Evolutionary conservation across 2,888 invertebrate genomes (phyloP).

Genomic region (Galeopsomyia nigrocyanea): DNA sequence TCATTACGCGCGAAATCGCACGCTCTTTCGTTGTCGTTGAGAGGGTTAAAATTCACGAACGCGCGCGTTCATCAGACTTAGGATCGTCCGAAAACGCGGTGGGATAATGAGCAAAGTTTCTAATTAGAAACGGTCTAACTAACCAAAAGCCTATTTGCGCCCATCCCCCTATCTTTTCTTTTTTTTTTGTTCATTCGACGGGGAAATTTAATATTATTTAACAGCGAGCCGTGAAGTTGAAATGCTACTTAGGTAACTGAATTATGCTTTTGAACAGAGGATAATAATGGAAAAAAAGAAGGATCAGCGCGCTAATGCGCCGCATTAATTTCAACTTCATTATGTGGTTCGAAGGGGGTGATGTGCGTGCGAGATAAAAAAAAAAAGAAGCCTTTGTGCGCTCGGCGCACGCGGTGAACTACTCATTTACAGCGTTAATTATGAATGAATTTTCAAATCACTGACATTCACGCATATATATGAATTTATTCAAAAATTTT

Average conservation of each 20-base stretch:
- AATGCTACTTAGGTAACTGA: constrained; percentile 11
- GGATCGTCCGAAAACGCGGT: not conserved
- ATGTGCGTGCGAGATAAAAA: not conserved
- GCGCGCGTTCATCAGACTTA: constrained; percentile 14
- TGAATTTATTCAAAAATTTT: too few species aligned
- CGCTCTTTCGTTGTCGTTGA: not conserved
- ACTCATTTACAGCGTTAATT: too few species aligned
- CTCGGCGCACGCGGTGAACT: too few species aligned
- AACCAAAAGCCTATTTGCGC: constrained; percentile 24
- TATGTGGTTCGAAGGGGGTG: constrained; percentile 2
- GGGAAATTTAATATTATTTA: too few species aligned
- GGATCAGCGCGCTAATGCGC: not conserved
- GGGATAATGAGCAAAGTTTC: constrained; percentile 48
- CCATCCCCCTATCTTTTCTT: not conserved
- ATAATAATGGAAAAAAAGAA: constrained; percentile 11
- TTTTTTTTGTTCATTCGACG: too few species aligned
- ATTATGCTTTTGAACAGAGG: constrained; percentile 7
- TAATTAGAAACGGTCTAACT: constrained; percentile 44
- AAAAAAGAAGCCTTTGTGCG: too few species aligned
- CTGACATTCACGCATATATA: too few species aligned
- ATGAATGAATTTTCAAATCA: too few species aligned
- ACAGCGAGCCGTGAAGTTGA: too few species aligned
- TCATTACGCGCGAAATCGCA: constrained; percentile 24
- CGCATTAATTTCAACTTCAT: constrained; percentile 28
- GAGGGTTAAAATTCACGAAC: not conserved